A percentile compares a stretch with the other conserved stretches of the same genome.
These are phyloP conservation scores for Corella eumyota DNA, from an alignment of 23 tunicate species.

Conservation along the genomic window DNA sequence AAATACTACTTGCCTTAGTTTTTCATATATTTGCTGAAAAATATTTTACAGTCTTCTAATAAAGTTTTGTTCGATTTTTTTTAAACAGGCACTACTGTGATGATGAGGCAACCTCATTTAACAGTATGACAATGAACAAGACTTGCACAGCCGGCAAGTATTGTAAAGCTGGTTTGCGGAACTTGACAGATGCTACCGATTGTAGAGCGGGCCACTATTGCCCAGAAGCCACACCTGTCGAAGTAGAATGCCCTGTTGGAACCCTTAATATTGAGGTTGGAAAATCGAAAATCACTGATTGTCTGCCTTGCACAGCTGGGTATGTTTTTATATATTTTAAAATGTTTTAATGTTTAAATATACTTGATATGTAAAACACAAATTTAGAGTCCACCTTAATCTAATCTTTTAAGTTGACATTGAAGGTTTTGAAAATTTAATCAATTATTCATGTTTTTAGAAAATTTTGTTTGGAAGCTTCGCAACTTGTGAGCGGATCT, in stretches of 20 bases:
- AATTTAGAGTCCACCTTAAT: too few species aligned
- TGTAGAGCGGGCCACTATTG: constrained; percentile 74
- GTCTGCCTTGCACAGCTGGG: constrained; percentile 88
- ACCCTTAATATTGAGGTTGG: constrained; percentile 30
- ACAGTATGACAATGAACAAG: constrained; percentile 58
- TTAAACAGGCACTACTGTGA: constrained; percentile 89
- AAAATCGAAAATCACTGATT: constrained; percentile 39
- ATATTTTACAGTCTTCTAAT: too few species aligned
- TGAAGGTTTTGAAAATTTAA: too few species aligned
- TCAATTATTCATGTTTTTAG: constrained; percentile 1
- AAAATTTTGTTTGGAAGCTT: constrained; percentile 48
- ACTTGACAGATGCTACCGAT: constrained; percentile 3
- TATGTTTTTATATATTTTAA: constrained; percentile 6
- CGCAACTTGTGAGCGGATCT: constrained; percentile 20
- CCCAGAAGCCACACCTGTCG: constrained; percentile 79
- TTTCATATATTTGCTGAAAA: neutral
- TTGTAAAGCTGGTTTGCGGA: constrained; percentile 49
- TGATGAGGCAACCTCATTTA: constrained; percentile 51
- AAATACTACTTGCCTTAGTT: neutral
- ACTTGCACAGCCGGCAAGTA: constrained; percentile 74
- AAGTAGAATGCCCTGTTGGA: constrained; percentile 66
- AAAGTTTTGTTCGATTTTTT: too few species aligned
- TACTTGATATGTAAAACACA: too few species aligned
- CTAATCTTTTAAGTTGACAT: too few species aligned
- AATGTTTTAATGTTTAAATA: neutral